These are phyloP conservation scores for Oxyruncus cristatus DNA, from an alignment of 2,113 vertebrate genomes.

Conservation along the genomic window DNA sequence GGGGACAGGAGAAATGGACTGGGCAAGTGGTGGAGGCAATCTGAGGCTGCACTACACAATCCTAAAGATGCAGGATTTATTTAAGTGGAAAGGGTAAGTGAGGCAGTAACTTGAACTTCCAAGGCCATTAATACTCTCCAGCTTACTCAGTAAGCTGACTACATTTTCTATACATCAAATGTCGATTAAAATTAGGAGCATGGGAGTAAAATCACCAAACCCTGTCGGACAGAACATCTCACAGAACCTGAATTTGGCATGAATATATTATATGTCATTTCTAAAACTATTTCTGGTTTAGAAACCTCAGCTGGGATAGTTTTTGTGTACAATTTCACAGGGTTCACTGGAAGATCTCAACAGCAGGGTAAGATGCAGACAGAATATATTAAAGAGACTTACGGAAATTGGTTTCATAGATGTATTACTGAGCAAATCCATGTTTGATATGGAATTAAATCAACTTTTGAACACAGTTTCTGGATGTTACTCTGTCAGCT, in stretches of 20 bases:
- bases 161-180: background rate
- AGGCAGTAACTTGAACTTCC: background rate
- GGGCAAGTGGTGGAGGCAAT: background rate
- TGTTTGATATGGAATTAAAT: background rate
- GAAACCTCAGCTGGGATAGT: background rate
- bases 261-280: background rate
- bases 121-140: background rate
- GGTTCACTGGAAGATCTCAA: background rate
- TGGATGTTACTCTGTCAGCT: background rate
- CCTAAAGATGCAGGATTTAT: background rate
- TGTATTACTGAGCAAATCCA: background rate
- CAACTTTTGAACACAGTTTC: background rate
- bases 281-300: background rate
- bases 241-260: background rate
- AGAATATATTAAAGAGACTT: background rate
- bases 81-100: background rate
- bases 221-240: background rate
- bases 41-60: background rate
- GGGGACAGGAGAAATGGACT: background rate
- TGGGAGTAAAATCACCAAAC: background rate
- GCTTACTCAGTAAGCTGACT: background rate
- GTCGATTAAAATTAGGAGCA: background rate
- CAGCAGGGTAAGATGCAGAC: background rate
- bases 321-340: background rate
- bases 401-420: background rate